A percentile compares a stretch with the other conserved stretches of the same genome.
phyloP scores from a whole-genome alignment of 2,113 vertebrate species.

The Anhinga anhinga region DNA sequence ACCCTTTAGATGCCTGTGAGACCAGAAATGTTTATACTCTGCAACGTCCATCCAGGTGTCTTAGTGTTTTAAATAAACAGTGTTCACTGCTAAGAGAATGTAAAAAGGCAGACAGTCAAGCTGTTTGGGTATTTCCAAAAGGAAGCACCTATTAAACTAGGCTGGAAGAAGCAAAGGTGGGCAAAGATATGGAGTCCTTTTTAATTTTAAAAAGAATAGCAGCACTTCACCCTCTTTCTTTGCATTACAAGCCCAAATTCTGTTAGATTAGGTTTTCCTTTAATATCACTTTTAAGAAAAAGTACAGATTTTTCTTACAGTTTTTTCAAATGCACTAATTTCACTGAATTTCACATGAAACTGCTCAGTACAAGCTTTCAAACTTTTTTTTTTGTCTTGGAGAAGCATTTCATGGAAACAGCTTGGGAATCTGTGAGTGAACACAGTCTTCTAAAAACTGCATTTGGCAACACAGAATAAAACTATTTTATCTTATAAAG shows the following conservation, averaged over 20 bases:
- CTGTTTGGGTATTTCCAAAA: not conserved
- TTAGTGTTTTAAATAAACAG: not conserved
- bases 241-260: not conserved
- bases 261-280: conserved; percentile 1
- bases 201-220: not conserved
- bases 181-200: not conserved
- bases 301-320: not conserved
- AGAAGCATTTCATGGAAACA: not conserved
- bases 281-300: not conserved
- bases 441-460: not conserved
- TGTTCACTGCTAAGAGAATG: not conserved
- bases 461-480: not conserved
- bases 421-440: not conserved
- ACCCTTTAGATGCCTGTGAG: not conserved
- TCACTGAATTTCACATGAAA: not conserved
- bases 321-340: not conserved
- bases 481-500: not conserved
- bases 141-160: not conserved
- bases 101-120: not conserved
- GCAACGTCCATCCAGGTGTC: not conserved
- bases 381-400: not conserved
- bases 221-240: not conserved
- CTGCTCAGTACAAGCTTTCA: not conserved
- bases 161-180: not conserved
- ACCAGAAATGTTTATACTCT: not conserved